These are phyloP conservation scores for Pemphredon lugubris DNA, from an alignment of 2,888 invertebrate species.

Conservation along the genomic window DNA sequence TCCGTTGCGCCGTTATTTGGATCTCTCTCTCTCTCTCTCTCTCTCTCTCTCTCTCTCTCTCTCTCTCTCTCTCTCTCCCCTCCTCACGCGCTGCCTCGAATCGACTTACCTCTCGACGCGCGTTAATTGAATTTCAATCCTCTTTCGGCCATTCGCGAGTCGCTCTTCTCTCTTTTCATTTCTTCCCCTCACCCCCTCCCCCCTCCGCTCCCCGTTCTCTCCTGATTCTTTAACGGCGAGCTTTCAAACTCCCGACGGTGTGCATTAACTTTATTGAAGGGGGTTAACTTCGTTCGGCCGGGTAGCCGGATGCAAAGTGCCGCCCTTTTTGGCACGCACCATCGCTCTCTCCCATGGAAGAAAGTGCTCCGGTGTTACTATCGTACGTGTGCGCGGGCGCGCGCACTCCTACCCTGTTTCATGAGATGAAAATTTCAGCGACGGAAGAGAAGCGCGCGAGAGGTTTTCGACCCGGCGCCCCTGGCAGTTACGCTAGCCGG, in stretches of 20 bases:
- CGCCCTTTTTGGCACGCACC: conserved; percentile 48
- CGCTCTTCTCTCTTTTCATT: conserved; percentile 7
- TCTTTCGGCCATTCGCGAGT: conserved; percentile 26
- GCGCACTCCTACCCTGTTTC: conserved; percentile 4
- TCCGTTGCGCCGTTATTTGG: no score
- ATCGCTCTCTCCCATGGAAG: conserved; percentile 14
- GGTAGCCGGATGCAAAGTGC: conserved; percentile 34
- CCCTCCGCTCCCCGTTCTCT: conserved; percentile 1
- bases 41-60: no score
- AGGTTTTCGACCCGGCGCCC: conserved; percentile 3
- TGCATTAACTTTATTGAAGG: conserved; percentile 63
- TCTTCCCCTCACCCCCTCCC: not conserved
- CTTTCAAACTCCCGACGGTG: conserved; percentile 49
- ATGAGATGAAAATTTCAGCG: conserved; percentile 7
- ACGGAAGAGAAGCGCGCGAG: not conserved
- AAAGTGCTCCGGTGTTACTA: conserved; percentile 2
- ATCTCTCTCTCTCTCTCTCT: no score
- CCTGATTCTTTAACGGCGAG: conserved; percentile 33
- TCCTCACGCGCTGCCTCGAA: no score
- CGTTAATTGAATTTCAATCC: conserved; percentile 59
- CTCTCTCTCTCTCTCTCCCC: no score
- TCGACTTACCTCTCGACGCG: conserved; percentile 47
- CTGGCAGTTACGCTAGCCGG: not conserved
- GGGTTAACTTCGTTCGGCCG: conserved; percentile 58
- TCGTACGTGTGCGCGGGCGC: not conserved